Evolutionary conservation across 2,797 vertebrate genomes (phyloP), one percentile per base, ranked within the genome.

Genomic region (Lepus oiostolus): DNA sequence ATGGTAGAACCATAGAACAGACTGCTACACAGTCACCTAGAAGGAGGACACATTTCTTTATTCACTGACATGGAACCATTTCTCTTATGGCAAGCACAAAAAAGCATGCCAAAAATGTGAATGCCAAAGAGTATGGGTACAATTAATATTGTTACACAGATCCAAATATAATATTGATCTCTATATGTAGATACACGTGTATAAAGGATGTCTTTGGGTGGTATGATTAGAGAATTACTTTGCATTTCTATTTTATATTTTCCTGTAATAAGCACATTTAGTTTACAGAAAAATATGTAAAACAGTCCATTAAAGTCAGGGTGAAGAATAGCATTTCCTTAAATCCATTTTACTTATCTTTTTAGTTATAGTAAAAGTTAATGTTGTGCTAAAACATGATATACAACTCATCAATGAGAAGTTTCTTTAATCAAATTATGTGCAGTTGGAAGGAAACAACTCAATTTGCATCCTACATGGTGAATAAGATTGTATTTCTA

Each of bases 231-330:
- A 42, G 52, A 7, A 70, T 60, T 52, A 58, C 24, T 72, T 84
- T 72, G 50, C 63, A 70, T 85, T 80, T 93, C 26, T 74, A 74
- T n/a, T 87, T 88, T 50, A 68, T 62, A 11, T 77, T 65, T 74
- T 93, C 81, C 68, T 81, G 1, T 42, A 80, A 70, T 50, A 76
- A 70, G 24, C 16, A 82, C 12, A 7, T 17, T 90, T 90, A 90
- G 47, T 88, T 92, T 90, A 80, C 2, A 85, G 86, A 94, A 93
- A 90, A 76, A 82, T 70, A 76, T 32, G 54, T 65, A 92, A 90
- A 85, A 72, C 50, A 90, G 54, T 60, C 26, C 19, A 42, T 85
- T 71, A 52, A 83, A 91, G 50, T 52, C n/a, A 81, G 8, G 74
- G 12, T 42, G 16, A 90, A 17, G 13, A 88, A 35, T 68, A 88